Conservation (phyloP, 2,888 invertebrate species). For the Xylophagus ater region DNA sequence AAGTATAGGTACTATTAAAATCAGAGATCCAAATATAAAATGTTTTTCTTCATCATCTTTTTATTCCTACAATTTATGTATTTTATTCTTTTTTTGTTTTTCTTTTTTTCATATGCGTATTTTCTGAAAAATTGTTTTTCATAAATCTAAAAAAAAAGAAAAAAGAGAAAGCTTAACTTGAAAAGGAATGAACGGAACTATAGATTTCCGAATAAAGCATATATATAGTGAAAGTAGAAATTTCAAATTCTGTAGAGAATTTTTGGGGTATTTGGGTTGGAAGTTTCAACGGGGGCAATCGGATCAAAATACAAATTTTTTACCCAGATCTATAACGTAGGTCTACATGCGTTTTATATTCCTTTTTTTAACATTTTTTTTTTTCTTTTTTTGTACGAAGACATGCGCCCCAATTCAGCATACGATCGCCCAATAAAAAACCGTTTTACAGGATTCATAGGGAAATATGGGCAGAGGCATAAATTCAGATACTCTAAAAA, state of each 20-base stretch:
- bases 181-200: constrained; percentile 2
- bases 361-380: no score
- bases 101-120: constrained; percentile 17
- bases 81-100: neutral
- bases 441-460: constrained; percentile 27
- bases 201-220: no score
- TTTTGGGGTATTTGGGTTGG: no score
- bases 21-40: no score
- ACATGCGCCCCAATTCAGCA: constrained; percentile 28
- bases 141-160: constrained; percentile 30
- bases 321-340: no score
- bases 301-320: no score
- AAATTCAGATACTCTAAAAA: constrained; percentile 14
- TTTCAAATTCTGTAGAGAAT: no score
- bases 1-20: no score
- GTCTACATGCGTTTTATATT: no score
- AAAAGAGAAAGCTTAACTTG: constrained; percentile 2
- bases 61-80: neutral
- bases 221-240: no score
- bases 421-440: constrained; percentile 29
- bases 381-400: constrained; percentile 21
- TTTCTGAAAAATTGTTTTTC: constrained; percentile 34
- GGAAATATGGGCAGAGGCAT: constrained; percentile 25
- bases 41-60: neutral
- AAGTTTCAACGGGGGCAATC: no score